Evolutionary conservation across 2,113 vertebrate genomes (phyloP), one percentile per base, ranked within the genome.

Genomic region (Gasterosteus nipponicus): DNA sequence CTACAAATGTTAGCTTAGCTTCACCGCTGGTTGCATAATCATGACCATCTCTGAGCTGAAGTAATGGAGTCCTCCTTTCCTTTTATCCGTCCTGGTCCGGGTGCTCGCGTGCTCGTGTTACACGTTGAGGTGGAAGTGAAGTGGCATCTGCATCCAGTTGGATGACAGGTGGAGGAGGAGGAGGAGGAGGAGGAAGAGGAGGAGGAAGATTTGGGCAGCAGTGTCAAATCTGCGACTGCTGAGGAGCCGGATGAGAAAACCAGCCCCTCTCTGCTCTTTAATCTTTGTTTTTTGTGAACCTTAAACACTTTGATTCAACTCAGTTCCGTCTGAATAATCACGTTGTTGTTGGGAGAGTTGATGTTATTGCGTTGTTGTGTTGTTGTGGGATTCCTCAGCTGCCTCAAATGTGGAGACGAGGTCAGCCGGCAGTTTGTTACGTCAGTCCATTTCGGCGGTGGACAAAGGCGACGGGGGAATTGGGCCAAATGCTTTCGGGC

Each of bases 311-410:
- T 2, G 35, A 22, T 56, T 69, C 65, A 66, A 62, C 26, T 49
- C 80, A 18, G 2, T 75, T 62, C 29, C 53, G 10, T 67, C 49
- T 51, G 61, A 1, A 35, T 15, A 42, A 49, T 53, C 64, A 31
- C 39, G 31, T 46, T 63, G 42, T 54, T 44, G 46, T 70, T 80
- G 77, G 75, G 41, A 77, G 69, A 2, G 33, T 58, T 81, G 57
- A 73, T 61, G 0, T 31, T 19, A 53, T 39, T 70, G 76, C 85
- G 66, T 39, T 51, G 56, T 41, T n/a, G 65, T 67, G 69, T 82
- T 82, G 84, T 80, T 83, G 78, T 71, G 81, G 76, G 79, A 76
- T 82, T 82, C 69, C 75, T 75, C 65, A 31, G 64, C 74, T 68
- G 67, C 42, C 62, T 47, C 16, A 2, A 71, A 22, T 64, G 72